phyloP scores from a whole-genome alignment of 2,797 vertebrate genomes.

The Gymnopithys bicolor region DNA sequence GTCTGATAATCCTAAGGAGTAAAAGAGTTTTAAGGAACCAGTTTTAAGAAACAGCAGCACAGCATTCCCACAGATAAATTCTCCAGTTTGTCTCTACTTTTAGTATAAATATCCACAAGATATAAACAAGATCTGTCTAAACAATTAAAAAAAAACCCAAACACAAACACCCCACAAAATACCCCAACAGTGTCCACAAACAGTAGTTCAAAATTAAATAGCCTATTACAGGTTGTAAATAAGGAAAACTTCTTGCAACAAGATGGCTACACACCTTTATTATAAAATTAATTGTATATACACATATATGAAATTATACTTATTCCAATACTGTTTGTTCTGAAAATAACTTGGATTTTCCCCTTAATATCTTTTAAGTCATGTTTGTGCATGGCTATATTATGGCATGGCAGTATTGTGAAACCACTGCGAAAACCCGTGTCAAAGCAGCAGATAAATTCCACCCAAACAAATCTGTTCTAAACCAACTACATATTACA shows the following conservation, averaged over 20 bases:
- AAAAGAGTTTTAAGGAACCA: background rate
- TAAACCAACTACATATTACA: fast-evolving
- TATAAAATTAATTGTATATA: background rate
- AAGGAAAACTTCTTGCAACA: background rate
- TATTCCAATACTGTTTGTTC: background rate
- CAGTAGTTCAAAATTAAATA: background rate
- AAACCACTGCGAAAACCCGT: background rate
- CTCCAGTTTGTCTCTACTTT: background rate
- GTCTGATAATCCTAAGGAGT: conserved; percentile 94
- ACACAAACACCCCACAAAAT: background rate
- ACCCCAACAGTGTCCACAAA: background rate
- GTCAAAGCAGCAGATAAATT: background rate
- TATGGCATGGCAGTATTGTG: background rate
- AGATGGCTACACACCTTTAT: background rate
- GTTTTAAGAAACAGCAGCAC: background rate
- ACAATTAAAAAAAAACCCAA: background rate
- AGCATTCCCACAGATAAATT: background rate
- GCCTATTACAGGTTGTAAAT: background rate
- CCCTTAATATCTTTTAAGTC: background rate
- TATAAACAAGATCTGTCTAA: background rate
- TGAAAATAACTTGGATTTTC: background rate
- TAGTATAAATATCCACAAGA: background rate
- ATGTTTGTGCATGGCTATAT: background rate
- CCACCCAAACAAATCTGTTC: background rate
- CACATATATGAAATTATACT: background rate